phyloP scores from a whole-genome alignment of 2,888 invertebrate species.

The Micropterix aruncella region DNA sequence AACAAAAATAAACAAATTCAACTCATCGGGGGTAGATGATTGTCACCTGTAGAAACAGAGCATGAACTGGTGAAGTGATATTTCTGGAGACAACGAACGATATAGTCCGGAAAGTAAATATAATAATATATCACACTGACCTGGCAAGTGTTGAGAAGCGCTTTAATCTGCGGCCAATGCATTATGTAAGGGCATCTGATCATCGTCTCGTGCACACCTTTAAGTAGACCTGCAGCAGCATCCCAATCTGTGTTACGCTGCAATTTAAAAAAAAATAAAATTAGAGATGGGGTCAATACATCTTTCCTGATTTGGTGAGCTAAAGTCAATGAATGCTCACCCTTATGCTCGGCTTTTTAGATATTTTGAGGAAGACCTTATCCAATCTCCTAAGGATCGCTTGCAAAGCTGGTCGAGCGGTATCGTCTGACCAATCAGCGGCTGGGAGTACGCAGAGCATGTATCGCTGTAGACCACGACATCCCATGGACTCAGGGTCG shows the following conservation, averaged over 20 bases:
- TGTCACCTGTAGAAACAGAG: too few relatives aligned
- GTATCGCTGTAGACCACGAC: constrained; percentile 82
- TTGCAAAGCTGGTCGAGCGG: constrained; percentile 80
- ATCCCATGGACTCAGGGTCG: constrained; percentile 94
- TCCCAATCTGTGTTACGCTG: constrained; percentile 95
- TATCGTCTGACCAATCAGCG: constrained; percentile 92
- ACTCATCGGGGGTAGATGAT: too few relatives aligned
- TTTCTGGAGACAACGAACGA: too few relatives aligned
- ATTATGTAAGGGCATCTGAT: constrained; percentile 89
- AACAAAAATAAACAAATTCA: too few relatives aligned
- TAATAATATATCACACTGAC: too few relatives aligned
- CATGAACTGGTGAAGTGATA: too few relatives aligned
- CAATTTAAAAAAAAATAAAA: constrained; percentile 13
- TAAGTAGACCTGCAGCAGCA: constrained; percentile 84
- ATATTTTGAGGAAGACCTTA: constrained; percentile 93
- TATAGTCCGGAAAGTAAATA: too few relatives aligned
- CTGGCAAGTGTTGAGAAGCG: constrained; percentile 73
- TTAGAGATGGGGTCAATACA: constrained; percentile 1
- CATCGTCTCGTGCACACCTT: constrained; percentile 91
- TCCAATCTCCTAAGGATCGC: constrained; percentile 86
- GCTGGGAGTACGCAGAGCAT: constrained; percentile 87
- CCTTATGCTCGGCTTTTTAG: constrained; percentile 86
- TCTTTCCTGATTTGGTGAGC: constrained; percentile 1
- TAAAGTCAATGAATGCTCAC: too few relatives aligned
- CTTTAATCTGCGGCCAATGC: constrained; percentile 90